These are phyloP conservation scores for Ornithorhynchus anatinus DNA, from an alignment of 2,113 vertebrate species.

Conservation along the genomic window DNA sequence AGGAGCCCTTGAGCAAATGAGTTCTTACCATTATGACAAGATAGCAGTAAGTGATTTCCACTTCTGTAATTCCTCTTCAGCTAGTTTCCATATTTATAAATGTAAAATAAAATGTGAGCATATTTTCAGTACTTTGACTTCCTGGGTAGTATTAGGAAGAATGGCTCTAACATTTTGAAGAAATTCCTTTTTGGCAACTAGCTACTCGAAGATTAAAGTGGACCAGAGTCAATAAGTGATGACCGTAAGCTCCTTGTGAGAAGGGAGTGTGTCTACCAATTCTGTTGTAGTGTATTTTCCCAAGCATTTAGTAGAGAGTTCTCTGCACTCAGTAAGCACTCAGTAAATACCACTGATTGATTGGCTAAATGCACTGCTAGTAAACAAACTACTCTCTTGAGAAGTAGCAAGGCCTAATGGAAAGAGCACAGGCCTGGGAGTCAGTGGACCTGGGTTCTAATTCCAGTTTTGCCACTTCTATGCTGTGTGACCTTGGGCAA, in stretches of 20 bases:
- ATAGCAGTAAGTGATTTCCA: conserved; percentile 14
- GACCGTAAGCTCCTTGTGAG: too few relatives aligned
- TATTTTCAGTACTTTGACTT: conserved; percentile 30
- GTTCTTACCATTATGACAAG: conserved; percentile 9
- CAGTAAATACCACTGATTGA: too few relatives aligned
- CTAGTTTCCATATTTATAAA: neutral
- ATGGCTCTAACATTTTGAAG: neutral
- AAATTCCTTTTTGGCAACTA: neutral
- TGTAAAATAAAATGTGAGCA: conserved; percentile 17
- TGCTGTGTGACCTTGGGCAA: too few relatives aligned
- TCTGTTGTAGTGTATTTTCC: too few relatives aligned
- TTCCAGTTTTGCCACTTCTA: too few relatives aligned
- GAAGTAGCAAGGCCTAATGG: too few relatives aligned
- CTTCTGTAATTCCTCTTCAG: conserved; percentile 22
- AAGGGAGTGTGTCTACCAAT: too few relatives aligned
- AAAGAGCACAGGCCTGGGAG: too few relatives aligned
- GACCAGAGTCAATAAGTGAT: conserved; percentile 24
- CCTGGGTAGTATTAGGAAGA: neutral
- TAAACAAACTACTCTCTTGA: conserved; percentile 50
- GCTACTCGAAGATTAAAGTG: neutral
- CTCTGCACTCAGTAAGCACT: too few relatives aligned
- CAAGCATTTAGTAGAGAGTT: too few relatives aligned
- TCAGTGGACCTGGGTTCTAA: too few relatives aligned
- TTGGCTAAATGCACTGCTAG: too few relatives aligned
- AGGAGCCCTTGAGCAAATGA: conserved; percentile 7